Conservation (phyloP, 2,797 vertebrate species). For the Coluber constrictor region DNA sequence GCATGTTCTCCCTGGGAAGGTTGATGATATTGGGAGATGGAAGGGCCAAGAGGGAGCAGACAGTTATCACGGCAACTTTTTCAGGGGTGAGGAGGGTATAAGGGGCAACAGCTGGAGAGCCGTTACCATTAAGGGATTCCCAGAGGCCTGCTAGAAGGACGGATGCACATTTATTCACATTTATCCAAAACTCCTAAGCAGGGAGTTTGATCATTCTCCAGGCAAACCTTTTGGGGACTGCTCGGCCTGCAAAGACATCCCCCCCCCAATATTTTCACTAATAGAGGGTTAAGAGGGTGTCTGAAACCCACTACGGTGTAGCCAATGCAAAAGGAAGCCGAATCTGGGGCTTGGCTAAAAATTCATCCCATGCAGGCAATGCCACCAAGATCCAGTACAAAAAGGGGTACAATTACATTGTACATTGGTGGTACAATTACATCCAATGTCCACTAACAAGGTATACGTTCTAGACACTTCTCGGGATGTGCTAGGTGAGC, state of each 20-base stretch:
- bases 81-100: too few relatives aligned
- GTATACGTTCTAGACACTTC: neutral
- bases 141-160: neutral
- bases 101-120: neutral
- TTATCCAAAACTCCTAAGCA: too few relatives aligned
- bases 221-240: neutral
- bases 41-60: neutral
- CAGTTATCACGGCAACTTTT: neutral
- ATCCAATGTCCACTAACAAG: neutral
- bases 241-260: too few relatives aligned
- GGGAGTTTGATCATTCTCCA: neutral
- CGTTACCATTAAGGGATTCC: too few relatives aligned
- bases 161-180: too few relatives aligned
- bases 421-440: too few relatives aligned
- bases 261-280: neutral
- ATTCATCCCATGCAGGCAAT: accelerated
- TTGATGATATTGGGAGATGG: conserved; percentile 16
- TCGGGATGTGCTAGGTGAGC: neutral
- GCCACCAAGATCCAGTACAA: neutral
- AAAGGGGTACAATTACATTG: too few relatives aligned
- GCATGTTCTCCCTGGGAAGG: conserved; percentile 14
- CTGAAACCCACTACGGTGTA: neutral
- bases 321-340: too few relatives aligned
- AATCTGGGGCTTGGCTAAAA: too few relatives aligned
- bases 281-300: neutral